Evolutionary conservation across 1,140 invertebrate genomes (phyloP).

Genomic region (Archivesica marissinica): DNA sequence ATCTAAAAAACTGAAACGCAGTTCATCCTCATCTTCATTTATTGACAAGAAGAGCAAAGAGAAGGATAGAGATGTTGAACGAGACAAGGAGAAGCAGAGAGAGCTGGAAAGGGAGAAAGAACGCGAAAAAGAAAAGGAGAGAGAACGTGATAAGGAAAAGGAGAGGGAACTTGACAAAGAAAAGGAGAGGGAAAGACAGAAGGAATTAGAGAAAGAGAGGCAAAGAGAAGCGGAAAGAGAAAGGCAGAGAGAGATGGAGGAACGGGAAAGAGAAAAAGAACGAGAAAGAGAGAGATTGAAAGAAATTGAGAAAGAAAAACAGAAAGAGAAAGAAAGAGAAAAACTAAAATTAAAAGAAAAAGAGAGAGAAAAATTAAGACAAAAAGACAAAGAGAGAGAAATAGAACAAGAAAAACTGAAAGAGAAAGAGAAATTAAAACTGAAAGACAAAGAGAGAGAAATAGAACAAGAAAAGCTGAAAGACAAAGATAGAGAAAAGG

Average conservation of each 20-base stretch:
- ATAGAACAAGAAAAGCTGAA: not conserved
- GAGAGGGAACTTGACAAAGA: slow-evolving; percentile 26
- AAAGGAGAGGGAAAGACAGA: slow-evolving; percentile 40
- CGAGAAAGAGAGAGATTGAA: slow-evolving; percentile 17
- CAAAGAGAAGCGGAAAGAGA: slow-evolving; percentile 22
- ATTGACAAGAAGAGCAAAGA: slow-evolving; percentile 43
- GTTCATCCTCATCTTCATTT: slow-evolving; percentile 59
- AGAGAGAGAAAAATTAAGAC: not conserved
- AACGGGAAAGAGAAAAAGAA: not conserved
- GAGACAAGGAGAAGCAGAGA: slow-evolving; percentile 35
- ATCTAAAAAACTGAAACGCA: slow-evolving; percentile 47
- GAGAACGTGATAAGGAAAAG: slow-evolving; percentile 31
- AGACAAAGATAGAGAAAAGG: not conserved
- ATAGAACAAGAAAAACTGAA: slow-evolving; percentile 2
- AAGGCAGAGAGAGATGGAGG: not conserved
- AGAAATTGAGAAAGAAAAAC: not conserved
- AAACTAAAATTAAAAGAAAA: slow-evolving; percentile 6
- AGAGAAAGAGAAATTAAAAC: slow-evolving; percentile 17
- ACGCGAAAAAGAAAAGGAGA: slow-evolving; percentile 33
- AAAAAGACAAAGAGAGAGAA: slow-evolving; percentile 9
- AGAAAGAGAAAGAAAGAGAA: not conserved
- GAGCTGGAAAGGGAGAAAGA: slow-evolving; percentile 46
- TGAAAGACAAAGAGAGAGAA: slow-evolving; percentile 14
- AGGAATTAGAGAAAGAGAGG: slow-evolving; percentile 21
- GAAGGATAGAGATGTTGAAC: slow-evolving; percentile 39